Conservation (phyloP, 92 coral and sea anemone species). For the Siderastrea radians region DNA sequence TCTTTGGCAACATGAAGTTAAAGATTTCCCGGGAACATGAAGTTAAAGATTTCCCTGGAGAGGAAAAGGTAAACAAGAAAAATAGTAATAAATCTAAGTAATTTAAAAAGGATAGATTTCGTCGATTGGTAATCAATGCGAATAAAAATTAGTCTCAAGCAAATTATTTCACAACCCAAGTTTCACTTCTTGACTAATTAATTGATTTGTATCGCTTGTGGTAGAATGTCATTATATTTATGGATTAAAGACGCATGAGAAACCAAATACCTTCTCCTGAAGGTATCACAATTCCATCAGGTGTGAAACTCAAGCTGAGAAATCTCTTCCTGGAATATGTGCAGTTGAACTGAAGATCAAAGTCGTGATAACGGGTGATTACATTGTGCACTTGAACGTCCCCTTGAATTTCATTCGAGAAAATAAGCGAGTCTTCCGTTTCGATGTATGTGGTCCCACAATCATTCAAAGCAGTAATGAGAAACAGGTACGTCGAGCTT, state of each 20-base stretch:
- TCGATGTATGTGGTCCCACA: constrained; percentile 6
- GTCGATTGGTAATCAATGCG: too few relatives aligned
- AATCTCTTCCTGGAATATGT: constrained; percentile 51
- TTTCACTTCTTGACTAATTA: too few relatives aligned
- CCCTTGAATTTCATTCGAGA: constrained; percentile 1
- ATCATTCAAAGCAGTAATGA: constrained; percentile 8
- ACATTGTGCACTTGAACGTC: not conserved
- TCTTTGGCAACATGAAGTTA: too few relatives aligned
- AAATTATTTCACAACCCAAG: too few relatives aligned
- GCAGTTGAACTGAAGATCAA: constrained; percentile 48
- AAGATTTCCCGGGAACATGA: too few relatives aligned
- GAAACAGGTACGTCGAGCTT: not conserved
- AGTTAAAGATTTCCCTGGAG: too few relatives aligned
- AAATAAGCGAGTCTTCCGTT: not conserved
- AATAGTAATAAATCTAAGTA: too few relatives aligned
- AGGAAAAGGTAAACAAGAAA: too few relatives aligned
- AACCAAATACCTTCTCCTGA: not conserved
- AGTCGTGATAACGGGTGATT: constrained; percentile 29
- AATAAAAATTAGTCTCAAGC: too few relatives aligned
- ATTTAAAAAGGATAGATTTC: too few relatives aligned
- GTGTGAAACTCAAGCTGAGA: constrained; percentile 37
- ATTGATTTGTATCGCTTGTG: too few relatives aligned
- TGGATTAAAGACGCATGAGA: not conserved
- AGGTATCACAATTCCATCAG: constrained; percentile 2
- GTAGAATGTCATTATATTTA: too few relatives aligned